A percentile compares a stretch with the other conserved stretches of the same genome.
phyloP scores from a whole-genome alignment of 1,140 invertebrate genomes.

The Cyclina sinensis region DNA sequence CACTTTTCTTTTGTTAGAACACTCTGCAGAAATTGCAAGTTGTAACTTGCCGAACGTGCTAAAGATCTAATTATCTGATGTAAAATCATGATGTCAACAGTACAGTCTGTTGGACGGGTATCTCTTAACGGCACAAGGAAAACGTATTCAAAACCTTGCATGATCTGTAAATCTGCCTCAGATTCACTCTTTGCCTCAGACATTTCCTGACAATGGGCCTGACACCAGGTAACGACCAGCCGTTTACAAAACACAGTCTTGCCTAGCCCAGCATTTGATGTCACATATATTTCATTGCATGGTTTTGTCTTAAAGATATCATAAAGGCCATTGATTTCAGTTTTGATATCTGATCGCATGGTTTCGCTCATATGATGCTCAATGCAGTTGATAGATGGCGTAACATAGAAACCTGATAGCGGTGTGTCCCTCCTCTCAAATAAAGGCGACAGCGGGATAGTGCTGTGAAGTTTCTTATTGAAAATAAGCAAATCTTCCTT shows the following conservation, averaged over 20 bases:
- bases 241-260: constrained; percentile 2
- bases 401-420: background rate
- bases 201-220: background rate
- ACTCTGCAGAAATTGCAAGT: background rate
- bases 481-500: background rate
- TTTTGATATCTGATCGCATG: background rate
- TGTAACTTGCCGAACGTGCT: background rate
- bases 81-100: background rate
- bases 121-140: background rate
- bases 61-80: background rate
- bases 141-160: background rate
- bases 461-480: background rate
- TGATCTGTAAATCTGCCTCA: background rate
- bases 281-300: background rate
- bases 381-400: background rate
- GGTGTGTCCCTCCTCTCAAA: background rate
- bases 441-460: background rate
- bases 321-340: background rate
- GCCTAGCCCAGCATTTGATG: background rate
- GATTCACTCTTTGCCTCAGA: background rate
- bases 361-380: background rate
- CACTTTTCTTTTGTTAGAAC: background rate
- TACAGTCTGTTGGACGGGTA: background rate
- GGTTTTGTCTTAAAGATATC: background rate
- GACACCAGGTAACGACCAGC: background rate